phyloP scores from a whole-genome alignment of 1,140 invertebrate species.

The Octopus bimaculoides region DNA sequence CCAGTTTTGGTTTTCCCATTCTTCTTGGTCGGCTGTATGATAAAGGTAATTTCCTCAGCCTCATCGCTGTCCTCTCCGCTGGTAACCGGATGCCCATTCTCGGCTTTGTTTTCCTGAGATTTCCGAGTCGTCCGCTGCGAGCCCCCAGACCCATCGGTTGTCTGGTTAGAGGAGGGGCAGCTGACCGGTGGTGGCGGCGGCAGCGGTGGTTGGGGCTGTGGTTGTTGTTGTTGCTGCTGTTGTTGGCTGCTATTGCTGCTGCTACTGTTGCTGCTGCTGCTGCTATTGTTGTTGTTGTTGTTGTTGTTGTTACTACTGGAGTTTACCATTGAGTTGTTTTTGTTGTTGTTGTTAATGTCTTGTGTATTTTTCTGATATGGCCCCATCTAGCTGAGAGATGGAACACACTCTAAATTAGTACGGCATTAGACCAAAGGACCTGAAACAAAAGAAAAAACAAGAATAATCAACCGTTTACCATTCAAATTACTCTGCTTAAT shows the following conservation, averaged over 20 bases:
- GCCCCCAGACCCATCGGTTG: neutral
- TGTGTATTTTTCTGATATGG: neutral
- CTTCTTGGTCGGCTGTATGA: neutral
- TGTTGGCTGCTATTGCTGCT: no score
- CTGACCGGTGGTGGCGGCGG: neutral
- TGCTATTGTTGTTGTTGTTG: no score
- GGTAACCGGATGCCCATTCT: neutral
- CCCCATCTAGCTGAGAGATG: neutral
- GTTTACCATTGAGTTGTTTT: neutral
- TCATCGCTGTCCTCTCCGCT: neutral
- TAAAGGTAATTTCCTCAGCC: constrained; percentile 8
- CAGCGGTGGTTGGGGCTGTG: no score
- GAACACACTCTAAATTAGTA: neutral
- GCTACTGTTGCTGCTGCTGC: no score
- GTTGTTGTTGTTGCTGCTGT: no score
- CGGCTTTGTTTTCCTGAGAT: constrained; percentile 1
- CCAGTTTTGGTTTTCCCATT: constrained; percentile 5
- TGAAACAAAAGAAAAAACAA: neutral
- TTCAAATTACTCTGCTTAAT: neutral
- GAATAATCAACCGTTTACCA: neutral
- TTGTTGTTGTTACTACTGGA: neutral
- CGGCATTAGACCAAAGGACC: neutral
- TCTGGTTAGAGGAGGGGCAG: neutral
- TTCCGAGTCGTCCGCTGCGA: neutral
- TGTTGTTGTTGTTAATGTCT: neutral